Conservation (phyloP, 2,888 invertebrate genomes). For the Mystacides longicornis region DNA sequence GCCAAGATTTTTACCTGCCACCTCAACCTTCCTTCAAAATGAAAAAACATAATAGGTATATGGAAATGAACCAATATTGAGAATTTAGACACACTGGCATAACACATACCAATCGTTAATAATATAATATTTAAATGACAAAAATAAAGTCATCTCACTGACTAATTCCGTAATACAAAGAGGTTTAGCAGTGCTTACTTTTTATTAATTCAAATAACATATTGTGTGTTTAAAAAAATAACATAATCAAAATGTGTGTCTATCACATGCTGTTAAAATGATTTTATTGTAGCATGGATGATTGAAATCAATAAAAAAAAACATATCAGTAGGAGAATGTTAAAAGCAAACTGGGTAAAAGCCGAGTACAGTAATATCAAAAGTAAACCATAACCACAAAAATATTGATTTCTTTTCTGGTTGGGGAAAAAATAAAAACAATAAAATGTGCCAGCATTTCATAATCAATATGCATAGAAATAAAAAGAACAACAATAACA, state of each 20-base stretch:
- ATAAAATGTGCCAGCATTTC: background rate
- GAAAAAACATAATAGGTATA: no score
- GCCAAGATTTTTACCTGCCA: no score
- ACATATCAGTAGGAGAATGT: background rate
- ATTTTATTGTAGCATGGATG: background rate
- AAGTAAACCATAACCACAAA: conserved; percentile 2
- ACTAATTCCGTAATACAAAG: background rate
- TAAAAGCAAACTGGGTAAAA: background rate
- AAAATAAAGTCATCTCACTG: no score
- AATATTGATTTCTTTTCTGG: no score
- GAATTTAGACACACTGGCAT: no score
- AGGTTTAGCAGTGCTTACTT: background rate
- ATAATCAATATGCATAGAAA: background rate
- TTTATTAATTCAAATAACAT: no score
- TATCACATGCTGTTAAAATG: background rate
- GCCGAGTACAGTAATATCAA: background rate
- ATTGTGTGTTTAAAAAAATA: background rate
- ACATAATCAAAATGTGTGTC: background rate
- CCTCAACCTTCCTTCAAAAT: no score
- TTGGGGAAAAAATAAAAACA: no score
- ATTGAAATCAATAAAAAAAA: background rate
- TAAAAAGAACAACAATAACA: no score
- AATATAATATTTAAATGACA: no score
- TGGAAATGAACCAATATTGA: no score
- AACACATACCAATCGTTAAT: no score